phyloP scores from a whole-genome alignment of 2,888 invertebrate species.

The Heliothis peltigera region DNA sequence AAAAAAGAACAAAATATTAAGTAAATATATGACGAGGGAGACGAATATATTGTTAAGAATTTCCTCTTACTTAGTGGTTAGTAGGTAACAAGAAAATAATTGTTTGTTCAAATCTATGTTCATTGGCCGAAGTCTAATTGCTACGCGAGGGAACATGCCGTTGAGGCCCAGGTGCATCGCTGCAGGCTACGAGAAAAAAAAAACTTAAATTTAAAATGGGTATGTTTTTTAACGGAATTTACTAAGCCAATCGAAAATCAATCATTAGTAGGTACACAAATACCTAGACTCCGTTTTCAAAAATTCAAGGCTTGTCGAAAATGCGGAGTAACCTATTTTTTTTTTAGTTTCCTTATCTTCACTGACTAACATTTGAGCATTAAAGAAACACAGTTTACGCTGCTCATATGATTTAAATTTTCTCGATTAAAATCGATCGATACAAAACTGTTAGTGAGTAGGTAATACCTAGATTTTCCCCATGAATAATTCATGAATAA shows the following conservation, averaged over 20 bases:
- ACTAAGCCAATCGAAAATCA: too few species aligned
- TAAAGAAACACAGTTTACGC: too few species aligned
- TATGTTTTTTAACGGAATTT: not conserved
- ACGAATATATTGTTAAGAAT: conserved; percentile 22
- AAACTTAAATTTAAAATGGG: not conserved
- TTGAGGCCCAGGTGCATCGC: conserved; percentile 39
- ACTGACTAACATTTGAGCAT: too few species aligned
- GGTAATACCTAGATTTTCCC: conserved; percentile 23
- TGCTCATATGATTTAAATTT: not conserved
- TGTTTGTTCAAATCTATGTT: conserved; percentile 46
- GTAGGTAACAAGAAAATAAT: conserved; percentile 27
- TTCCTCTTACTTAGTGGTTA: conserved; percentile 3
- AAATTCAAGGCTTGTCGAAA: too few species aligned
- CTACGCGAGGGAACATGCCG: conserved; percentile 27
- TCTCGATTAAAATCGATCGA: not conserved
- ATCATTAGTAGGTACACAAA: too few species aligned
- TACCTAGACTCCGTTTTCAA: too few species aligned
- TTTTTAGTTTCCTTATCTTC: too few species aligned
- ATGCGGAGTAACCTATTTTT: too few species aligned
- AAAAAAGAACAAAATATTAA: too few species aligned
- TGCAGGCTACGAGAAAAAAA: conserved; percentile 18
- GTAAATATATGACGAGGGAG: conserved; percentile 11
- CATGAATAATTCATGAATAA: conserved; percentile 40
- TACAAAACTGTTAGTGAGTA: too few species aligned
- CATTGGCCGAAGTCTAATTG: conserved; percentile 46